Conservation (phyloP, 2,113 vertebrate species). For the Phylloscopus trochilus region DNA sequence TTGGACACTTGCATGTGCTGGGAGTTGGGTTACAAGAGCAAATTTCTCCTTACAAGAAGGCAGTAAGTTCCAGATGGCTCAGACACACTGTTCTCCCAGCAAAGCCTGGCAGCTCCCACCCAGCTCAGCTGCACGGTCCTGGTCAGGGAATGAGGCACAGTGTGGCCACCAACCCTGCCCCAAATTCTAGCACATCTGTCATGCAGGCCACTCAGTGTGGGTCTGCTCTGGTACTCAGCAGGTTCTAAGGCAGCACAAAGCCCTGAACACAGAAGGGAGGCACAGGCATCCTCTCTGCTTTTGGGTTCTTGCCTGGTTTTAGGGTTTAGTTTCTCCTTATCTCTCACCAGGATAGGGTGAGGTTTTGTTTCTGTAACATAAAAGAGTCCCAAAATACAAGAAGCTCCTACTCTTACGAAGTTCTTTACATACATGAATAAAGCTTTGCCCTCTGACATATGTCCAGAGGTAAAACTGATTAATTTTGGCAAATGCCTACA, state of each 20-base stretch:
- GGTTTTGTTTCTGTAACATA: background rate
- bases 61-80: background rate
- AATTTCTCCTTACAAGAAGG: background rate
- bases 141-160: background rate
- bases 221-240: background rate
- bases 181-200: background rate
- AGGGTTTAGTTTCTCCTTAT: too few species aligned
- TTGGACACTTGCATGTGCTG: background rate
- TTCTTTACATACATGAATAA: background rate
- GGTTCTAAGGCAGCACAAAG: background rate
- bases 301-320: background rate
- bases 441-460: background rate
- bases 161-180: background rate
- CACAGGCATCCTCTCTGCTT: fast-evolving
- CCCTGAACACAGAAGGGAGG: background rate
- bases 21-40: background rate
- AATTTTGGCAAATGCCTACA: background rate
- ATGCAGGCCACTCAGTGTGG: fast-evolving
- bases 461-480: background rate
- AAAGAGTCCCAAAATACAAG: background rate
- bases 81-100: background rate
- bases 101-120: background rate
- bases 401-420: background rate
- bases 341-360: too few species aligned
- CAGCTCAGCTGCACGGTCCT: background rate